Evolutionary conservation across 2,888 invertebrate genomes (phyloP), one percentile per base, ranked within the genome.

Genomic region (Aricia artaxerxes): DNA sequence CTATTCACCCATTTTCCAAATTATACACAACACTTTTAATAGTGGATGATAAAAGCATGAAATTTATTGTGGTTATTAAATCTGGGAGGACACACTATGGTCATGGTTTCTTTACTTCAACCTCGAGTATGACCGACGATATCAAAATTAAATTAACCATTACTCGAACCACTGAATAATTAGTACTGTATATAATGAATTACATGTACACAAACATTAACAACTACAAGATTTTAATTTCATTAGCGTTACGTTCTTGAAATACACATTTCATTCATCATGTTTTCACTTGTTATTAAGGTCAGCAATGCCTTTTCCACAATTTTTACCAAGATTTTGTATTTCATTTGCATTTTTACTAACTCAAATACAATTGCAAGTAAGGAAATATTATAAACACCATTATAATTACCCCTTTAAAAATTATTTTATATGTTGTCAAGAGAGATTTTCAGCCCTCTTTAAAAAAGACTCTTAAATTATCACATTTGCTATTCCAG

Each of bases 401-500:
- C 49, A 49, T 2, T 49, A 49, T 49, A 11, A 49, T 9, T 9
- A 2, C 16, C 57, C 4, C 13, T 16, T 57, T 57, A 57, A 4
- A 7, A 7, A 61, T 61, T 24, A 64, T 3, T 64, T 7, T 31
- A 31, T 9, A 64, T 7, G 11, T 9, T 6, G n/a, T 31, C 6
- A 64, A 64, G 31, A 24, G 7, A 11, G 0, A 64, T 7, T 9
- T 9, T 24, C 2, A 64, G 7, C 24, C 31, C 2, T 9, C 9
- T 31, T n/a, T 64, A 64, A 31, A 64, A 7, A 64, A 24, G n/a
- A 9, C 24, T 31, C 1, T 9, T 31, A 31, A 11, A 64, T 31
- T 9, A 61, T n/a, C 24, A 9, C 16, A 35, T 40, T 78, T 38
- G 53, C 57, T 24, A 60, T 89, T 89, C 11, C 88, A 91, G 91